Conservation (phyloP, 1,140 invertebrate species). For the Drosophila pallidifrons region DNA sequence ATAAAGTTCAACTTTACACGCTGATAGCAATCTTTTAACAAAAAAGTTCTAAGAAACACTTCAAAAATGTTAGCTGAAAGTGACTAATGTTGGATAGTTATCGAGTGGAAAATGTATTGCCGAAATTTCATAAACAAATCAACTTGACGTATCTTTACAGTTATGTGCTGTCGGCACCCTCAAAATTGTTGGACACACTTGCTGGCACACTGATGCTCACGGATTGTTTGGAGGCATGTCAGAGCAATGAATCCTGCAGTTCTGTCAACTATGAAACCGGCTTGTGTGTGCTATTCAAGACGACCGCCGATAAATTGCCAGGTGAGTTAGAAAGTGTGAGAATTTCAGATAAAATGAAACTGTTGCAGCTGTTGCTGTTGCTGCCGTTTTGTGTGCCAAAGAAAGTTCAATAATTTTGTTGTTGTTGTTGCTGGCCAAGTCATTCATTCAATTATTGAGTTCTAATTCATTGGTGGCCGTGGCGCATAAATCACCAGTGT, state of each 20-base stretch:
- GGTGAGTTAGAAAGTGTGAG: constrained; percentile 88
- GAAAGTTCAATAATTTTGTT: constrained; percentile 80
- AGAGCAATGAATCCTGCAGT: constrained; percentile 94
- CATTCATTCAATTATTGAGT: constrained; percentile 80
- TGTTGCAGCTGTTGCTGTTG: constrained; percentile 28
- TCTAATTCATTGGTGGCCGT: constrained; percentile 73
- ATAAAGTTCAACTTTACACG: no score
- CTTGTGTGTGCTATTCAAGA: constrained; percentile 96
- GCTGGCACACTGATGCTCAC: constrained; percentile 96
- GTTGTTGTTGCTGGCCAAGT: constrained; percentile 25
- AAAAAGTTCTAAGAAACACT: not conserved
- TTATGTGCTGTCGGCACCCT: constrained; percentile 95
- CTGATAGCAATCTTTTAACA: no score
- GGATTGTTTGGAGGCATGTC: constrained; percentile 96
- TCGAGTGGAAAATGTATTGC: constrained; percentile 8
- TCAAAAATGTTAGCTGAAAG: not conserved
- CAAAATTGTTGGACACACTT: constrained; percentile 94
- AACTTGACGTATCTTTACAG: constrained; percentile 72
- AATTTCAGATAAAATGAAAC: constrained; percentile 48
- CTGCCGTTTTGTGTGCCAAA: constrained; percentile 71
- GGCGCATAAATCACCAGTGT: constrained; percentile 74
- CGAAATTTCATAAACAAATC: constrained; percentile 32
- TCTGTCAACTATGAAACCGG: constrained; percentile 98
- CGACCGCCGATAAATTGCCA: constrained; percentile 94
- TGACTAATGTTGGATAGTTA: not conserved